Evolutionary conservation across 2,113 vertebrate species (phyloP), one percentile per base, ranked within the genome.

Genomic region (Daubentonia madagascariensis): DNA sequence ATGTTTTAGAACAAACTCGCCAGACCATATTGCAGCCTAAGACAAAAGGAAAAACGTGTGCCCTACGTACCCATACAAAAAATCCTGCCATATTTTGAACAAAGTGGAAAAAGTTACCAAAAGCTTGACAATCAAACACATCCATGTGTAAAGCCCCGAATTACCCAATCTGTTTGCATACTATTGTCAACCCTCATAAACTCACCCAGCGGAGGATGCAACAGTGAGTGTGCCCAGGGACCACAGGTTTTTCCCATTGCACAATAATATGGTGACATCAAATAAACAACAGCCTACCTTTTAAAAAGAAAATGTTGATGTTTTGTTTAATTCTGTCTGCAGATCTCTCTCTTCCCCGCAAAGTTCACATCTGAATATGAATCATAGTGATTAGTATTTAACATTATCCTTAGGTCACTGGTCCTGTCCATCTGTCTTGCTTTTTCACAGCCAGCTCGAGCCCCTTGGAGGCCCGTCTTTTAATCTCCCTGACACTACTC

Each of bases 321-420:
- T 54, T 54, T 54, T 54, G 54, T 54, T 54, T 54, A 20, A 54
- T 54, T 54, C 54, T 18, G 6, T 54, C 6, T 54, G 6, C 54
- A 6, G 18, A 57, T 57, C 18, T 57, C 5, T 22, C 54, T 7
- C 54, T 22, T 22, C 6, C 54, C 54, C 54, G 22, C 54, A 20
- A 57, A 20, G 54, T 10, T 17, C 23, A 37, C 63, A 18, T 14
- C 37, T 28, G 48, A 52, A 11, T 4, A 9, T 7, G 7, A 23
- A 11, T 11, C 22, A 10, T 11, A 52, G 65, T 1, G 0, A 30
- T 37, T 20, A 12, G 16, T 14, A 8, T 20, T 54, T 8, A 11
- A 37, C 35, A 18, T 5, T 40, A 14, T 52, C 13, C 63, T 54
- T 54, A 17, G 35, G 65, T 37, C 23, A 6, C 32, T 25, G 32